These are phyloP conservation scores for Eurystomus gularis DNA, from an alignment of 2,113 vertebrate genomes.

Conservation along the genomic window DNA sequence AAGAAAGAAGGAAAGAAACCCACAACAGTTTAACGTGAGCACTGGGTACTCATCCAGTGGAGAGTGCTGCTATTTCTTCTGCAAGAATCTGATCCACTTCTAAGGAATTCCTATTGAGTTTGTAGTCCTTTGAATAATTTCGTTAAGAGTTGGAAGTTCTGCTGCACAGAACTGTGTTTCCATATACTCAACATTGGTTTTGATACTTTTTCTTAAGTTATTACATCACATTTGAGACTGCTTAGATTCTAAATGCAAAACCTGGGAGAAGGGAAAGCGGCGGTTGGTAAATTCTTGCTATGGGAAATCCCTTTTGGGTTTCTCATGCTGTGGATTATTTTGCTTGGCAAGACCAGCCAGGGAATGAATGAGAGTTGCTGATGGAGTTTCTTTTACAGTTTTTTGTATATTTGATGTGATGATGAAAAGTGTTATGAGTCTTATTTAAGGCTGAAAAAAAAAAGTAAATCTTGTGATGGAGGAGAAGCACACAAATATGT, in stretches of 20 bases:
- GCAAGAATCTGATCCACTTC: not conserved
- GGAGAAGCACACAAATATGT: not conserved
- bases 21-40: not conserved
- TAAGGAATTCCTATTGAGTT: not conserved
- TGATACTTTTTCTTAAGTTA: not conserved
- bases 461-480: not conserved
- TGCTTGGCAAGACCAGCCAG: not conserved
- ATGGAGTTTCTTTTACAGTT: not conserved
- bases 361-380: not conserved
- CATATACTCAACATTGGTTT: not conserved
- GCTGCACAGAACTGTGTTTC: not conserved
- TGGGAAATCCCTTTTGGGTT: constrained; percentile 19
- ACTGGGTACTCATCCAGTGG: not conserved
- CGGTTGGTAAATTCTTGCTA: not conserved
- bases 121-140: not conserved
- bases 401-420: constrained; percentile 1
- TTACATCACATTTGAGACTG: not conserved
- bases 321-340: constrained; percentile 30
- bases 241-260: not conserved
- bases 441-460: not conserved
- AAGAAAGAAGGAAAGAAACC: not conserved
- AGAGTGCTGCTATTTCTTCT: not conserved
- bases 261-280: not conserved
- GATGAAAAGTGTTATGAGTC: not conserved
- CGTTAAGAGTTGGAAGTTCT: not conserved